A percentile compares a stretch with the other conserved stretches of the same genome.
phyloP scores from a whole-genome alignment of 1,140 invertebrate species.

The Drosophila santomea region DNA sequence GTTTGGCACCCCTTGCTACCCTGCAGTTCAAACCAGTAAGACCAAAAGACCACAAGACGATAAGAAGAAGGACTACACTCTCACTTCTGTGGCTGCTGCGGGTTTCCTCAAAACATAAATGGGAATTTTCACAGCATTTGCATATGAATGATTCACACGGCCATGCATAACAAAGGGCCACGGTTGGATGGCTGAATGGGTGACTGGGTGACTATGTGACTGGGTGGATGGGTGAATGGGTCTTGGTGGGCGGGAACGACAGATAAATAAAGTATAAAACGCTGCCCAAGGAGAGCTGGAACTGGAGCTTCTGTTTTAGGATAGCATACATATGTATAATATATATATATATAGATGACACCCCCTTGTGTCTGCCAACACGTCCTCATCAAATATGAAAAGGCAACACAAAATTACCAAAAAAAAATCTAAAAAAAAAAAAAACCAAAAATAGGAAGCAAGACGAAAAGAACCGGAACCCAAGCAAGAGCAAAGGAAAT shows the following conservation, averaged over 20 bases:
- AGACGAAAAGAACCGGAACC: slow-evolving; percentile 19
- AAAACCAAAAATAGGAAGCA: slow-evolving; percentile 3
- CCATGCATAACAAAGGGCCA: slow-evolving; percentile 56
- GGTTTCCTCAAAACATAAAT: slow-evolving; percentile 49
- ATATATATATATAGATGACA: not conserved
- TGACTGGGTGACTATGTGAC: not conserved
- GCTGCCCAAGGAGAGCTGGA: not conserved
- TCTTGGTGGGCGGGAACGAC: not conserved
- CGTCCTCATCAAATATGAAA: slow-evolving; percentile 68
- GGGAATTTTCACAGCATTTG: slow-evolving; percentile 70
- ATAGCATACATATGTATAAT: not conserved
- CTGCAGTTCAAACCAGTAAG: not conserved
- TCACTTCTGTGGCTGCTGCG: not conserved
- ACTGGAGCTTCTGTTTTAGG: slow-evolving; percentile 12
- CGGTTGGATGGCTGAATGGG: not conserved
- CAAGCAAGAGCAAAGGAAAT: slow-evolving; percentile 4
- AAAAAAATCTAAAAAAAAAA: slow-evolving; percentile 5
- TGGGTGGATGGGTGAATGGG: not conserved
- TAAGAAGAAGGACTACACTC: not conserved
- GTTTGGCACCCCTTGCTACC: not conserved
- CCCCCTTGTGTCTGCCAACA: slow-evolving; percentile 7
- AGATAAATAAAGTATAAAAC: slow-evolving; percentile 55
- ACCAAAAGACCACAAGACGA: not conserved
- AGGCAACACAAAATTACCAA: slow-evolving; percentile 56
- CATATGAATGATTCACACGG: slow-evolving; percentile 68